Evolutionary conservation across 2,888 invertebrate genomes (phyloP), one percentile per base, ranked within the genome.

Genomic region (Lithophane ornitopus): DNA sequence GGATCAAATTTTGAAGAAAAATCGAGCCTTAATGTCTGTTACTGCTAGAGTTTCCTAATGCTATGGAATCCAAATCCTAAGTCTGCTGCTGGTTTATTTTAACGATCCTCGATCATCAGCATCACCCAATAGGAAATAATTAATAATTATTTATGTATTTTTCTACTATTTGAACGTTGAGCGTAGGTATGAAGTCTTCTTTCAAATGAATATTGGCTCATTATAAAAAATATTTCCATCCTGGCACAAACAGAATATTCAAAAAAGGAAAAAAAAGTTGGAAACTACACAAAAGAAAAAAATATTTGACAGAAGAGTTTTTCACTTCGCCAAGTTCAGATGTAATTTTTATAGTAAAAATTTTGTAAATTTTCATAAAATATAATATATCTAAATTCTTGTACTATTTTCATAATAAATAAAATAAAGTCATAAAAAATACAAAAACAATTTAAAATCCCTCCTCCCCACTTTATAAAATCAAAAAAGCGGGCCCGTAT

Each of bases 311-410:
- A 94, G 90, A 93, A 91, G 81, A 91, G 73, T 83, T 89, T 89
- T 88, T 84, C 84, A 78, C 88, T 89, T 90, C 91, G 88, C 72
- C 61, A 80, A 78, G 87, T 89, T 87, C 84, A 91, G 92, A 92
- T 93, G 93, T 91, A 88, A 87, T 91, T 92, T 85, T 87, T 88
- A 85, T 89, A 90, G 88, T 85, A 89, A 89, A 89, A 89, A 81
- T 88, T 87, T 86, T 80, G 87, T 84, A 90, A 91, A 92, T 87
- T 89, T 87, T 86, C 73, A 86, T 80, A 90, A 89, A 90, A 86
- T 79, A 90, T 88, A 90, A 89, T 77, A 90, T 70, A 65, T 84
- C 87, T 74, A 94, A 93, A 93, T 93, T 91, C 78, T 77, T 78
- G 89, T 91, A 87, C 75, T 77, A 72, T 76, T 77, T 83, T 78